Evolutionary conservation across 2,888 invertebrate species (phyloP), one percentile per base, ranked within the genome.

Genomic region (Patella depressa): DNA sequence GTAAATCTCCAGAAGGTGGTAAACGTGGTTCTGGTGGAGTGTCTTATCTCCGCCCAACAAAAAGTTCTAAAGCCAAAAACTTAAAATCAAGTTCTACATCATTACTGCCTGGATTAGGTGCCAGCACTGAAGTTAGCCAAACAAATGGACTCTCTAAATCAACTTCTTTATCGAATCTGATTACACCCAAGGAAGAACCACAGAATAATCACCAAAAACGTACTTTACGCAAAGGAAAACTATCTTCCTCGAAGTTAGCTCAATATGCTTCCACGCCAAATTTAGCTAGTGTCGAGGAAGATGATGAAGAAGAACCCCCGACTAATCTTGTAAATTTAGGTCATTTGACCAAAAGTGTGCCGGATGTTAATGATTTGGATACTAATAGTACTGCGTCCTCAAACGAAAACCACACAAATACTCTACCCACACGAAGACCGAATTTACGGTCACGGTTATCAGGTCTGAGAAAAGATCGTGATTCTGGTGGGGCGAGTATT

Each of bases 211-310:
- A 65, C 19, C 65, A 65, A 24, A 24, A 65, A 24, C 65, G 24
- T 19, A 65, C 11, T 11, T 24, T 24, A 14, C 65, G 65, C 24
- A 65, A 65, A 24, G 11, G 24, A 7, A 55, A 76, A 17, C 57
- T 82, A 54, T 65, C 79, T 0, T 72, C 76, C 19, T 79, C 82
- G 2, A 80, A 83, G 73, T 72, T 84, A 59, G 82, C 84, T 24
- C 80, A 83, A 70, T 82, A 85, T 79, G 82, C 85, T 5, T 88
- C 88, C 29, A 85, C 85, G 4, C 87, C 88, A 45, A 85, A 87
- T 75, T 79, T 88, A 53, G 72, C 81, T 1, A 74, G 72, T 19
- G 78, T 78, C 17, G 80, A 82, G 53, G 84, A 85, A 57, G 82
- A 80, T 55, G 80, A 79, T 45, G 82, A 83, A n/a, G 78, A 79